These are phyloP conservation scores for Plagodis pulveraria DNA, from an alignment of 2,888 invertebrate genomes.

Conservation along the genomic window DNA sequence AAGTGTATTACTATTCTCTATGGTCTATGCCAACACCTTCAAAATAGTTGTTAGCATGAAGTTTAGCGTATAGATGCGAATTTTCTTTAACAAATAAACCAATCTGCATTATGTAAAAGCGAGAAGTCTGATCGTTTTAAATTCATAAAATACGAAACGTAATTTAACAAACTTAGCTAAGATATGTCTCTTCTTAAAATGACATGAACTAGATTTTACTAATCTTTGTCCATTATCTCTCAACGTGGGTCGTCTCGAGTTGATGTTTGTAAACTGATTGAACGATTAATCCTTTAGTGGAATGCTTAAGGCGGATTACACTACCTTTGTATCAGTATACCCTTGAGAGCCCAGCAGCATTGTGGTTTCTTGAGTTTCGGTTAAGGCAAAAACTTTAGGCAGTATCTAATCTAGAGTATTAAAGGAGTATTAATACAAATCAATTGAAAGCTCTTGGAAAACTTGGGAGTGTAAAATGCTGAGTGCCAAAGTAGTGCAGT, in stretches of 20 bases:
- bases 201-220: slow-evolving; percentile 1
- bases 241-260: slow-evolving; percentile 20
- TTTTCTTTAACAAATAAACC: too few relatives aligned
- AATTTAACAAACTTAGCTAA: too few relatives aligned
- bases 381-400: not conserved
- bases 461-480: too few relatives aligned
- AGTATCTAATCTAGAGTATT: not conserved
- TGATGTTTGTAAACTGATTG: slow-evolving; percentile 35
- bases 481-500: too few relatives aligned
- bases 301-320: slow-evolving; percentile 25
- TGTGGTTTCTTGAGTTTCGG: not conserved
- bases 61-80: too few relatives aligned
- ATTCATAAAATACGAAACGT: too few relatives aligned
- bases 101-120: too few relatives aligned
- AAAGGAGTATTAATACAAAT: not conserved
- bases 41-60: too few relatives aligned
- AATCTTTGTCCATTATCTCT: slow-evolving; percentile 26
- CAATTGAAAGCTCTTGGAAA: too few relatives aligned
- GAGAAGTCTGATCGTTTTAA: too few relatives aligned
- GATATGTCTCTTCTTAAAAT: slow-evolving; percentile 1
- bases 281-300: slow-evolving; percentile 33
- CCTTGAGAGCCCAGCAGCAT: not conserved
- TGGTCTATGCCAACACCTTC: too few relatives aligned
- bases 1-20: too few relatives aligned
- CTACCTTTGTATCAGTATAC: slow-evolving; percentile 23